Base-by-base conservation (phyloP, 2,797 vertebrate genomes). In the Macrochelys suwanniensis region DNA sequence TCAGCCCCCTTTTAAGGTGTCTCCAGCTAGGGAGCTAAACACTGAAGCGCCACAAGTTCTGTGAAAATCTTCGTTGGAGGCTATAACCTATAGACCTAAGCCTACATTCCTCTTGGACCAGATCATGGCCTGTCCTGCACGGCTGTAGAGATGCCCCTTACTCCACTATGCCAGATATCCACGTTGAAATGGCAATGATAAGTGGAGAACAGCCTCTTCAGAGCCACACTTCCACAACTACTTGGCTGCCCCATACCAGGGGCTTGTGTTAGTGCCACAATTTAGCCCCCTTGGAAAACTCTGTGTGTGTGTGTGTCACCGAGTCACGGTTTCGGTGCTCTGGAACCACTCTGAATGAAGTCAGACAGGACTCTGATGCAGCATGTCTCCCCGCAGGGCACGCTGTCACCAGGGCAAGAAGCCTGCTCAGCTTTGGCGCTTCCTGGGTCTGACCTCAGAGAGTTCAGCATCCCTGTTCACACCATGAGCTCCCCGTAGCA, bases 301-400 rank as follows among this genome's bases (percentile, higher is more conserved):
- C 0, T 8, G 0, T 0, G 23, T 28, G 15, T 15, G 37, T 7
- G 54, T 59, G 77, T 50, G 49, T 28, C 25, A 89, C 11, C 12
- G 26, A 57, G 26, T 28, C 56, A 57, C 25, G 12, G 56, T 57
- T 11, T 6, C 26, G 11, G 11, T 57, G 56, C 56, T 57, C 56
- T 57, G 26, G 54, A 57, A 57, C 56, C 12, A 28, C 56, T 57
- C 56, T 28, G 56, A 57, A 57, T 57, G 26, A 57, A 57, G 56
- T 57, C 56, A 57, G 26, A 26, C 56, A 57, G 56, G 26, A 57
- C 56, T 57, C 56, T 57, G 26, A 28, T 6, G 26, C 26, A 28
- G 56, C 5, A 25, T 12, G 26, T 57, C 25, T 28, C 56, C 56
- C 26, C 26, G 28, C 26, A 57, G 26, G 56, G 56, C 26, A 57